Evolutionary conservation across 2,888 invertebrate genomes (phyloP).

Genomic region (Drosophila borealis): DNA sequence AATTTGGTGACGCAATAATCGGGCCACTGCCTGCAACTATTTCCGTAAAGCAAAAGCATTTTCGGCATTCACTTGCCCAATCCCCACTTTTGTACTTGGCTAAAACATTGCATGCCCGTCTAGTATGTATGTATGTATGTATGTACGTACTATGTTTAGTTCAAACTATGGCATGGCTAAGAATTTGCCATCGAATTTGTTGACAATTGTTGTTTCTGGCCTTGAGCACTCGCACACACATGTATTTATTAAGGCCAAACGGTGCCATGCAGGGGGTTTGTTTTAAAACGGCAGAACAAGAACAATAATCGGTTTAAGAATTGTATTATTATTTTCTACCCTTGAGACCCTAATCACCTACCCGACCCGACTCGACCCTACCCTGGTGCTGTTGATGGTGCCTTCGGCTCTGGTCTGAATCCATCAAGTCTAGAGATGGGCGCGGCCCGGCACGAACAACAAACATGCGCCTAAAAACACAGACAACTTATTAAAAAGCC

Average conservation of each 20-base stretch:
- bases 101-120: slow-evolving; percentile 19
- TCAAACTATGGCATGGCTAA: slow-evolving; percentile 25
- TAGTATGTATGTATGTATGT: slow-evolving; percentile 26
- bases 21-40: slow-evolving; percentile 55
- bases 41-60: slow-evolving; percentile 58
- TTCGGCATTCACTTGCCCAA: slow-evolving; percentile 54
- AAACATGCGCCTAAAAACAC: too few species aligned
- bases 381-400: too few species aligned
- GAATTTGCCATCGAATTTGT: slow-evolving; percentile 67
- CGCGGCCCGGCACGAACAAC: too few species aligned
- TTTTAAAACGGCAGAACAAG: slow-evolving; percentile 7
- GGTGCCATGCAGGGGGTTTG: too few species aligned
- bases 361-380: too few species aligned
- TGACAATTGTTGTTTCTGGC: slow-evolving; percentile 71
- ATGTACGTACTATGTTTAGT: slow-evolving; percentile 30
- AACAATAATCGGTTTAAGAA: slow-evolving; percentile 4
- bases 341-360: not conserved
- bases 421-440: too few species aligned
- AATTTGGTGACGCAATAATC: slow-evolving; percentile 60
- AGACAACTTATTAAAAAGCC: too few species aligned
- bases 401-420: too few species aligned
- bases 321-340: not conserved
- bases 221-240: slow-evolving; percentile 47
- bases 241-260: slow-evolving; percentile 1
- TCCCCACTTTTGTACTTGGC: slow-evolving; percentile 19